Evolutionary conservation across 2,888 invertebrate species (phyloP).

Genomic region (Arrhopalites spinosus): DNA sequence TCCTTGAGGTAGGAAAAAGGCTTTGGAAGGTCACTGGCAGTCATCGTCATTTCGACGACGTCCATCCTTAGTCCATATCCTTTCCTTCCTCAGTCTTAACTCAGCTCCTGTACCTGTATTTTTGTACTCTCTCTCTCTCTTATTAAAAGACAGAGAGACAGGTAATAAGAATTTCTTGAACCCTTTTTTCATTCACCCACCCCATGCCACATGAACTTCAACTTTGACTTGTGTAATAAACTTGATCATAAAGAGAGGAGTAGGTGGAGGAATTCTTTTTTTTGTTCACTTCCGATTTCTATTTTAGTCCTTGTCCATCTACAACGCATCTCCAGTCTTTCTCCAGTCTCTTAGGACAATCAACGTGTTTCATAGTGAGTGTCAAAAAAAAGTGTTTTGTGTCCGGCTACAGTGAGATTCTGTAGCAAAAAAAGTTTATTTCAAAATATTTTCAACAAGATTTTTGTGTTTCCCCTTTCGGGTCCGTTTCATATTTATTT

Average conservation of each 20-base stretch:
- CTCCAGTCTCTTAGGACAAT: conserved; percentile 19
- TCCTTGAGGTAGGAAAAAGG: conserved; percentile 11
- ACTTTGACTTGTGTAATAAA: background rate
- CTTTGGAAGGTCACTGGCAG: conserved; percentile 7
- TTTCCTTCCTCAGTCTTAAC: background rate
- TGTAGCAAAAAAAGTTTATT: no score
- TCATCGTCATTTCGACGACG: background rate
- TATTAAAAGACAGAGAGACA: background rate
- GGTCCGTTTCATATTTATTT: no score
- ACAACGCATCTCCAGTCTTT: background rate
- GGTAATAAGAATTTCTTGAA: background rate
- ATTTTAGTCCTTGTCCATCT: background rate
- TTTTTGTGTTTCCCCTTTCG: no score
- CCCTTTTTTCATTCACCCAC: background rate
- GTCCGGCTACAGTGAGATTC: background rate
- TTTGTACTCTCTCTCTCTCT: background rate
- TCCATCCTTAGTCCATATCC: background rate
- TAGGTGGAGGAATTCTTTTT: no score
- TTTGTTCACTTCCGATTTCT: background rate
- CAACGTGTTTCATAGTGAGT: conserved; percentile 3
- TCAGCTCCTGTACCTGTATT: background rate
- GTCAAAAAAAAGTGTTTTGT: no score
- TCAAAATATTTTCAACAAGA: no score
- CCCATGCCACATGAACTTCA: no score
- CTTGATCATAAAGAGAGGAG: no score